Percentiles rank a stretch among this genome's conserved stretches.
These are phyloP conservation scores for Agelas oroides DNA, from an alignment of 37 sponge, comb jelly and placozoan genomes.

Conservation along the genomic window DNA sequence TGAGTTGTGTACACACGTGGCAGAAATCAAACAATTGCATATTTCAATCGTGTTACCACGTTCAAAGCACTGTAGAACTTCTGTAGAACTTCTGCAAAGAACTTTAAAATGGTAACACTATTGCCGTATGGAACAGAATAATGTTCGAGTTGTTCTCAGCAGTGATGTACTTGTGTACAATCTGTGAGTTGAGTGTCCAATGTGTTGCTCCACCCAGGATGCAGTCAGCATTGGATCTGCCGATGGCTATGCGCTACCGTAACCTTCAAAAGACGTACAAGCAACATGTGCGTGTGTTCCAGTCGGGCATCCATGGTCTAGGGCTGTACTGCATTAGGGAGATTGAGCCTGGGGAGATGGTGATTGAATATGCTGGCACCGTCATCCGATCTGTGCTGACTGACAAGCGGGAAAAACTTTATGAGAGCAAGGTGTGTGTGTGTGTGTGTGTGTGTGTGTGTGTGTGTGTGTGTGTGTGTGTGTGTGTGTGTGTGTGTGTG, in stretches of 20 bases:
- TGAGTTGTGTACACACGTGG: too few relatives aligned
- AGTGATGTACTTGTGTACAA: too few relatives aligned
- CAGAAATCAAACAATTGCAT: too few relatives aligned
- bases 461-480: too few relatives aligned
- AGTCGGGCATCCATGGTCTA: slow-evolving; percentile 93
- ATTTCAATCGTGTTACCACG: background rate
- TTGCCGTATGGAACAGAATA: too few relatives aligned
- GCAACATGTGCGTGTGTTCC: slow-evolving; percentile 77
- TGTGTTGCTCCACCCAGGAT: too few relatives aligned
- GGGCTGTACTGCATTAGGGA: slow-evolving; percentile 86
- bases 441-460: too few relatives aligned
- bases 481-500: too few relatives aligned
- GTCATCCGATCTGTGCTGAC: slow-evolving; percentile 92
- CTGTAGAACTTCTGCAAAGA: too few relatives aligned
- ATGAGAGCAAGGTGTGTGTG: slow-evolving; percentile 88
- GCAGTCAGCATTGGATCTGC: slow-evolving; percentile 72
- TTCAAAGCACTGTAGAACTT: too few relatives aligned
- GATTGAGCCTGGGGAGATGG: slow-evolving; percentile 95
- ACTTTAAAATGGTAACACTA: too few relatives aligned
- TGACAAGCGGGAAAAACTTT: slow-evolving; percentile 91
- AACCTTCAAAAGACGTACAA: slow-evolving; percentile 75
- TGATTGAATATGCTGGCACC: slow-evolving; percentile 95
- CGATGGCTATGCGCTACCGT: slow-evolving; percentile 95
- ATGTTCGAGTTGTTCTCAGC: too few relatives aligned
- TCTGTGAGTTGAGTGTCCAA: background rate